phyloP scores from a whole-genome alignment of 37 sponge, comb jelly and placozoan species.

The Cliona cf. orientalis region DNA sequence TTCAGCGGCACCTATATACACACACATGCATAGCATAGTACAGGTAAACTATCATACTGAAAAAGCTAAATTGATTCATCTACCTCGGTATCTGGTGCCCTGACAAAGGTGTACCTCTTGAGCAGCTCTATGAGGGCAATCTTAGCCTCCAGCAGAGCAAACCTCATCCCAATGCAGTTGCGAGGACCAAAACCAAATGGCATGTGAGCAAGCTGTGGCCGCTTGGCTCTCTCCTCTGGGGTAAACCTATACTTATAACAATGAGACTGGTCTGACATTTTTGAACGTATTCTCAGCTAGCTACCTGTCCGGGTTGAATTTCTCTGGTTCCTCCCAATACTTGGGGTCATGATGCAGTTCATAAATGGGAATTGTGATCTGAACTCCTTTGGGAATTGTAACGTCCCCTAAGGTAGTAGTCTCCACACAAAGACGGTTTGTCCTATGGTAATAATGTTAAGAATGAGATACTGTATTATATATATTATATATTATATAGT shows the following conservation, averaged over 20 bases:
- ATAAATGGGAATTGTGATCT: too few relatives aligned
- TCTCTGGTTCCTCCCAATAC: too few relatives aligned
- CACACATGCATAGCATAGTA: not conserved
- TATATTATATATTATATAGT: too few relatives aligned
- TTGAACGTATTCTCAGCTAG: too few relatives aligned
- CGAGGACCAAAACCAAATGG: conserved; percentile 87
- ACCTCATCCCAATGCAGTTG: conserved; percentile 80
- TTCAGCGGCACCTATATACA: conserved; percentile 43
- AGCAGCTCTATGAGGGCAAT: conserved; percentile 62
- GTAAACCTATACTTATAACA: conserved; percentile 69
- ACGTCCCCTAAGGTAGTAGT: too few relatives aligned
- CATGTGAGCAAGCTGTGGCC: conserved; percentile 54
- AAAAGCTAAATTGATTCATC: not conserved
- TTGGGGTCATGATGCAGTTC: too few relatives aligned
- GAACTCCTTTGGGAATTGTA: too few relatives aligned
- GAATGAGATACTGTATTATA: too few relatives aligned
- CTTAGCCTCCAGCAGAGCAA: conserved; percentile 82
- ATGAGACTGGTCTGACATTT: too few relatives aligned
- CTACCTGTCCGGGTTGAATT: too few relatives aligned
- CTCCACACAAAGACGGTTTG: too few relatives aligned
- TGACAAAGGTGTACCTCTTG: conserved; percentile 57
- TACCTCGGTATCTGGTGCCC: conserved; percentile 48
- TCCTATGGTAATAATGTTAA: too few relatives aligned
- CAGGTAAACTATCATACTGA: not conserved
- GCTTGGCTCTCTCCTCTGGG: conserved; percentile 60